Evolutionary conservation across 1,140 invertebrate species (phyloP).

Genomic region (Drosophila kurseongensis): DNA sequence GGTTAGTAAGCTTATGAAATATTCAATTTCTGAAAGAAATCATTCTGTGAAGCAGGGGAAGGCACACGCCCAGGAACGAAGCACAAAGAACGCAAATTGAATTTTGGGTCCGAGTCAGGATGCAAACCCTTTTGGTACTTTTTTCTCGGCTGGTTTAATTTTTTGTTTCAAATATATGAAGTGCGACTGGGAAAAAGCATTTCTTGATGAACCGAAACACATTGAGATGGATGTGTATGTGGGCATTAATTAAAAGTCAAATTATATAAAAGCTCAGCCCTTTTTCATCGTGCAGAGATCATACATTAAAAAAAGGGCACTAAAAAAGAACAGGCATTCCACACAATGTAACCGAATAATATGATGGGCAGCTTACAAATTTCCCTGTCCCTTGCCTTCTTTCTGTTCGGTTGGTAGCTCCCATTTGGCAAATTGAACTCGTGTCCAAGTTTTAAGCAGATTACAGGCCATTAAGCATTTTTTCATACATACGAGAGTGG

Average conservation of each 20-base stretch:
- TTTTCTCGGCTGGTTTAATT: slow-evolving; percentile 25
- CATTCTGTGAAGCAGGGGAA: slow-evolving; percentile 16
- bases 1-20: slow-evolving; percentile 31
- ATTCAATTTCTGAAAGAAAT: slow-evolving; percentile 68
- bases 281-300: slow-evolving; percentile 44
- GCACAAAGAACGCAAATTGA: slow-evolving; percentile 63
- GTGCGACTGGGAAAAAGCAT: slow-evolving; percentile 10
- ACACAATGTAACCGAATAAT: slow-evolving; percentile 37
- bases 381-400: slow-evolving; percentile 3
- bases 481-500: slow-evolving; percentile 55
- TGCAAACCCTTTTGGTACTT: slow-evolving; percentile 42
- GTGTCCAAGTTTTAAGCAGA: slow-evolving; percentile 82
- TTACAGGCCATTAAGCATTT: slow-evolving; percentile 83
- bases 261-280: slow-evolving; percentile 52
- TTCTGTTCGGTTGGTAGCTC: slow-evolving; percentile 29
- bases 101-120: slow-evolving; percentile 49
- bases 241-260: slow-evolving; percentile 76
- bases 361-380: slow-evolving; percentile 55
- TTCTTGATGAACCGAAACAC: slow-evolving; percentile 23
- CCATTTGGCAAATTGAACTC: slow-evolving; percentile 81
- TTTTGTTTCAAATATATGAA: slow-evolving; percentile 18
- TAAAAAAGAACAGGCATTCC: slow-evolving; percentile 18
- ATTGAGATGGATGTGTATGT: slow-evolving; percentile 35
- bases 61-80: slow-evolving; percentile 18
- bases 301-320: slow-evolving; percentile 64